Evolutionary conservation across 2,113 vertebrate species (phyloP), one percentile per base, ranked within the genome.

Genomic region (Myotis davidii): DNA sequence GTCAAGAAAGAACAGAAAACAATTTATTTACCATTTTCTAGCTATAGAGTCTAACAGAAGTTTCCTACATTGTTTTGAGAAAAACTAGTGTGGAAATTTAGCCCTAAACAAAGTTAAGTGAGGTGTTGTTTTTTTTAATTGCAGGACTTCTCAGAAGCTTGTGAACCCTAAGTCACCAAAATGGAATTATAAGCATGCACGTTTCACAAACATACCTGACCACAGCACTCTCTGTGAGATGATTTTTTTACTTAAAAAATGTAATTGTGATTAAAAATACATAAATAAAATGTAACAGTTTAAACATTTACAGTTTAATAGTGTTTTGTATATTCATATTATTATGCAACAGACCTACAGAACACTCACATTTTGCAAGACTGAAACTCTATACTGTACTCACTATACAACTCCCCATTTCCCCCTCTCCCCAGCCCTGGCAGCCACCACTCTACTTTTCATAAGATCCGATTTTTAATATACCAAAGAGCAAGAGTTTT

Each of bases 1-100:
- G 18, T 97, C 9, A 78, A 72, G 56, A 91, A 93, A 54, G 48
- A 73, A 37, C 20, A 54, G 5, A 72, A 76, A 67, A 64, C 12
- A 78, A 56, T 25, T 72, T 14, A 86, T 20, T 29, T 37, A 78
- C 20, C 16, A 74, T 83, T 73, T 67, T 89, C 61, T 70, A 86
- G 48, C 18, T 6, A 65, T 4, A 9, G 1, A 9, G 5, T 70
- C 39, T 76, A 79, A 79, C 9, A 91, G 91, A 9, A 12, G 34
- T 85, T 84, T 94, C 56, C 37, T 93, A 45, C 76, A 59, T n/a
- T 73, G 23, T 73, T 94, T 61, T 50, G 65, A 92, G 52, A 61
- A 90, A 93, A 94, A 77, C 29, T 29, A 90, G 18, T n/a, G 11
- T 83, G 54, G 64, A 73, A 94, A 90, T 69, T 86, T 20, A 91